Conservation (phyloP, 2,113 vertebrate genomes). For the Colossoma macropomum region DNA sequence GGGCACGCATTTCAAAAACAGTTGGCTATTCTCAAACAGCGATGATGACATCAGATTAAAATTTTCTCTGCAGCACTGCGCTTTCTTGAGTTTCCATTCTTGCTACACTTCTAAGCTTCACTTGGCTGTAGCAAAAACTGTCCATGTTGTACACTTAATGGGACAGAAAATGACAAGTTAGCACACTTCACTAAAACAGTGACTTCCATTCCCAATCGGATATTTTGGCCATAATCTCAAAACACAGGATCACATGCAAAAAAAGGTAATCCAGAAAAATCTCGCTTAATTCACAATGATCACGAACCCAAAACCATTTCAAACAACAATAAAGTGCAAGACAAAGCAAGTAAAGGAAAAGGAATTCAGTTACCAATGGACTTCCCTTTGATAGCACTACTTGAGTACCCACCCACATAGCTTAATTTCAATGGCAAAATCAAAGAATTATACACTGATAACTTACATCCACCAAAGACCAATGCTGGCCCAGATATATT, state of each 20-base stretch:
- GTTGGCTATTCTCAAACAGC: too few species aligned
- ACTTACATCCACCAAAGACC: background rate
- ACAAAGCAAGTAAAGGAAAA: background rate
- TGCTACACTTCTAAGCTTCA: too few species aligned
- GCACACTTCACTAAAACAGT: too few species aligned
- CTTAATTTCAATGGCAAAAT: background rate
- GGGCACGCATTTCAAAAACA: too few species aligned
- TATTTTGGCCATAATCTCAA: too few species aligned
- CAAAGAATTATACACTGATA: background rate
- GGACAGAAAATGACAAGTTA: too few species aligned
- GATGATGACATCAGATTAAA: too few species aligned
- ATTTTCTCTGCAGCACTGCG: too few species aligned
- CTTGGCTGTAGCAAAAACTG: too few species aligned
- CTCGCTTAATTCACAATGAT: background rate
- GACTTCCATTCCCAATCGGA: too few species aligned
- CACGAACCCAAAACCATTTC: background rate
- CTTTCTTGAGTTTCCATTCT: too few species aligned
- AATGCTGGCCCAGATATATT: background rate
- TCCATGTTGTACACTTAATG: too few species aligned
- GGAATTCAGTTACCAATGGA: background rate
- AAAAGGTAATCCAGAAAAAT: background rate
- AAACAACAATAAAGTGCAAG: background rate
- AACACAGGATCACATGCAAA: background rate
- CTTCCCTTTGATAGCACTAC: background rate
- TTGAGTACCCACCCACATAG: background rate